Conservation (phyloP, 2,888 invertebrate genomes). For the Parapristionchus giblindavisi region DNA sequence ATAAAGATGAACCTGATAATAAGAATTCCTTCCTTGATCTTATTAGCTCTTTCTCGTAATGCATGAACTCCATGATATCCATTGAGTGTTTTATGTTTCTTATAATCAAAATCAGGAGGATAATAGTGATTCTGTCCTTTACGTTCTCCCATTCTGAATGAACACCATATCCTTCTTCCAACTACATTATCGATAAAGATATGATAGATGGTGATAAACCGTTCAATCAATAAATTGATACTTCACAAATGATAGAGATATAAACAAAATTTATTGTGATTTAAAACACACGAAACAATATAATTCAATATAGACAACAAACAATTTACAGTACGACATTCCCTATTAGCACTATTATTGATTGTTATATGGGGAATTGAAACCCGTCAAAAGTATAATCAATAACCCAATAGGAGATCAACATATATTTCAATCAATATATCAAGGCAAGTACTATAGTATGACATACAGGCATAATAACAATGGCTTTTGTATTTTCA, state of each 20-base stretch:
- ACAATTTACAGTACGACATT: no score
- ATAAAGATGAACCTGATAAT: conserved; percentile 79
- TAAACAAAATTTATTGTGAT: no score
- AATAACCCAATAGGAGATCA: no score
- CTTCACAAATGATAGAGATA: neutral
- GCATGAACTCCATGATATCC: conserved; percentile 93
- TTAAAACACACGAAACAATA: neutral
- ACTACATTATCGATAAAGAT: neutral
- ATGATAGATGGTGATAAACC: neutral
- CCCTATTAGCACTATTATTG: no score
- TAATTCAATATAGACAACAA: neutral
- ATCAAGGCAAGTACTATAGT: no score
- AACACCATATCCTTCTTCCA: conserved; percentile 11
- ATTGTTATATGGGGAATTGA: no score
- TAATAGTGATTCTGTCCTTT: conserved; percentile 96
- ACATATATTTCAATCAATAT: no score
- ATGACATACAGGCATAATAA: no score
- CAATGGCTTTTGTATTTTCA: no score
- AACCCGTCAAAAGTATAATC: no score
- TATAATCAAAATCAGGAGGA: conserved; percentile 97
- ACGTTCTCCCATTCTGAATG: conserved; percentile 94
- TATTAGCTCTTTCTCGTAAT: conserved; percentile 91
- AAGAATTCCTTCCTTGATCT: conserved; percentile 91
- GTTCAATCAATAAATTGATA: neutral
- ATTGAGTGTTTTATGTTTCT: conserved; percentile 87